Base-by-base conservation (phyloP, 1,140 invertebrate species). In the Formica selysi region DNA sequence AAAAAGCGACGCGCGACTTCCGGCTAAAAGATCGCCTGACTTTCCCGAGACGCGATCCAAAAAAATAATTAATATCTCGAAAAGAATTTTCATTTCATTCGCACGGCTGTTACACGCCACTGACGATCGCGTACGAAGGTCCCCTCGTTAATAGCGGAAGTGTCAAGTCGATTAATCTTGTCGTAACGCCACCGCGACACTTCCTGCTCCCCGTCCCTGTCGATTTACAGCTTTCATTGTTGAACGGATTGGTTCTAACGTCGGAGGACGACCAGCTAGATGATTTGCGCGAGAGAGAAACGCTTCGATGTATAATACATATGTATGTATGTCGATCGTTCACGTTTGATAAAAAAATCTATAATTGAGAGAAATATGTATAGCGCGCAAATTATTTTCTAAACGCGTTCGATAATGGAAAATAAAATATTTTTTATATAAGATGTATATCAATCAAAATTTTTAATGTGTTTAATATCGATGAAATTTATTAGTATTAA, bases 91-190 rank as follows among this genome's bases (percentile, higher is more conserved):
- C 54, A 73, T 83, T 83, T 83, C 79, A 74, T 83, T 83, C 79
- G 79, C 79, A 83, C 79, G 79, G 79, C 54, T 83, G 79, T 83
- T 83, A 83, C 79, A 83, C 79, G 62, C 54, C 79, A 74, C 54
- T 36, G 48, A 57, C 68, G 68, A 61, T 38, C 79, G 44, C 73
- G 57, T 41, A 62, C 62, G 71, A 78, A 85, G 61, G 81, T 74
- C 71, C 73, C 81, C 81, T 85, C 73, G 81, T 85, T 85, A 83
- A 85, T 85, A 67, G 81, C 81, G 81, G 81, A 85, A 85, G 73
- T 64, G 62, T 85, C 84, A 80, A 80, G 64, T 85, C 76, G 84
- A 85, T 85, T 79, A 79, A 85, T 85, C 62, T 80, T 79, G 76
- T 81, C 64, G 76, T 79, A 85, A 80, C 48, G 48, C 57, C 36